Base-by-base conservation (phyloP, 2,888 invertebrate genomes). In the Melinopterus prodromus region DNA sequence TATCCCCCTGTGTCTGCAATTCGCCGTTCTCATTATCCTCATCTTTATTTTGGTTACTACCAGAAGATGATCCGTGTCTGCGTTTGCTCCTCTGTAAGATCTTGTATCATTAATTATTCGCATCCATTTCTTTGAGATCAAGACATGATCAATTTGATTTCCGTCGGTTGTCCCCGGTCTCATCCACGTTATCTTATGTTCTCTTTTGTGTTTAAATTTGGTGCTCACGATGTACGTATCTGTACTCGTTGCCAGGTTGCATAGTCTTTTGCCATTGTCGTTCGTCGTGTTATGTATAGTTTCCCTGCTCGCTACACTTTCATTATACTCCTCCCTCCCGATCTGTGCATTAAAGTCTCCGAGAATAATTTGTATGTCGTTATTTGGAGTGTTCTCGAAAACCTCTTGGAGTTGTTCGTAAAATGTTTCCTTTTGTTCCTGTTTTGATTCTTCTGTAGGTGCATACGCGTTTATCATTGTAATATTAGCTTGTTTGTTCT, bases 281-380 rank as follows among this genome's bases (percentile, higher is more conserved):
- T 71, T 80, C 6, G 80, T 80, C 6, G 16, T 80, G 4, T 80
- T 78, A 69, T 81, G 80, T 26, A 81, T 15, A 35, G 80, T 74
- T 16, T 80, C n/a, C 38, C 76, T 80, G 69, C 80, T 74, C 35
- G 78, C 78, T 15, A 81, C 78, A 12, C 53, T 75, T 71, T 69
- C 16, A 36, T 78, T 15, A 74, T 78, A 80, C 12, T 71, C 70
- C 74, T 81, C 80, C 16, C 78, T 81, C n/a, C 81, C 80, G 69
- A 81, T 78, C 69, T 81, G 76, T 0, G 81, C 78, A 16, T 81
- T 81, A 72, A 80, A 81, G 69, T 81, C 81, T 15, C 81, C 80
- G 16, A 80, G 2, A 16, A 81, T 70, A 75, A 78, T 69, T 71
- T 79, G 3, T 36, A 75, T 78, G 36, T 81, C 80, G 70, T 77